Conservation (phyloP, 2,888 invertebrate genomes). For the Alloscopus bannaensis region DNA sequence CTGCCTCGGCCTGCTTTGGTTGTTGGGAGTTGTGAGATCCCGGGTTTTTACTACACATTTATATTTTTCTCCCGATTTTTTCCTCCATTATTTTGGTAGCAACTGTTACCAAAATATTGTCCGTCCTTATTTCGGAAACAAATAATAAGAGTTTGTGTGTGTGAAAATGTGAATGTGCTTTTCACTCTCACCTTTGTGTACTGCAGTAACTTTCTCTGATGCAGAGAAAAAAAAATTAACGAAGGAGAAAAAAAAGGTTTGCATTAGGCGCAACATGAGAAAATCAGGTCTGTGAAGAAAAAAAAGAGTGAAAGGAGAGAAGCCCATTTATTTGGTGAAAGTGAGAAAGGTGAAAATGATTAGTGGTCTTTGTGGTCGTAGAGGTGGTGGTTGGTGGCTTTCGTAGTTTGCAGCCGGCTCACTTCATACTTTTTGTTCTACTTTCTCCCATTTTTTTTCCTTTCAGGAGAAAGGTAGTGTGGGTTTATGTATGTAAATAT, state of each 20-base stretch:
- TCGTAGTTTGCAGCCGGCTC: slow-evolving; percentile 10
- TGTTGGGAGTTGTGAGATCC: slow-evolving; percentile 32
- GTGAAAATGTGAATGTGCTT: not conserved
- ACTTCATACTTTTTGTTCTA: slow-evolving; percentile 18
- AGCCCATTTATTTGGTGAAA: not conserved
- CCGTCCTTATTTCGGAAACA: not conserved
- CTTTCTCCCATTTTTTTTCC: not conserved
- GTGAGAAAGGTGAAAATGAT: slow-evolving; percentile 19
- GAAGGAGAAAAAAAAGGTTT: too few species aligned
- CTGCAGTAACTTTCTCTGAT: not conserved
- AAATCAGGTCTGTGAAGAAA: not conserved
- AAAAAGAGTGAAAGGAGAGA: not conserved
- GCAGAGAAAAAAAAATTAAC: too few species aligned
- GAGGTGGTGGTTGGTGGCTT: too few species aligned
- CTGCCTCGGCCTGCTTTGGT: slow-evolving; percentile 51
- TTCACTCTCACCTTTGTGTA: slow-evolving; percentile 2
- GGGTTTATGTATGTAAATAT: too few species aligned
- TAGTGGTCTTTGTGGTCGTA: too few species aligned
- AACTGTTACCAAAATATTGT: too few species aligned
- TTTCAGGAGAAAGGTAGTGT: too few species aligned
- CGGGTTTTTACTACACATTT: too few species aligned
- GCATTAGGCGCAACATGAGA: not conserved
- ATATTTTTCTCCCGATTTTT: slow-evolving; percentile 40
- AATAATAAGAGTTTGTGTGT: not conserved
- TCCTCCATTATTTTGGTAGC: too few species aligned